Base-by-base conservation (phyloP, 2,888 invertebrate genomes). In the Merodon equestris region DNA sequence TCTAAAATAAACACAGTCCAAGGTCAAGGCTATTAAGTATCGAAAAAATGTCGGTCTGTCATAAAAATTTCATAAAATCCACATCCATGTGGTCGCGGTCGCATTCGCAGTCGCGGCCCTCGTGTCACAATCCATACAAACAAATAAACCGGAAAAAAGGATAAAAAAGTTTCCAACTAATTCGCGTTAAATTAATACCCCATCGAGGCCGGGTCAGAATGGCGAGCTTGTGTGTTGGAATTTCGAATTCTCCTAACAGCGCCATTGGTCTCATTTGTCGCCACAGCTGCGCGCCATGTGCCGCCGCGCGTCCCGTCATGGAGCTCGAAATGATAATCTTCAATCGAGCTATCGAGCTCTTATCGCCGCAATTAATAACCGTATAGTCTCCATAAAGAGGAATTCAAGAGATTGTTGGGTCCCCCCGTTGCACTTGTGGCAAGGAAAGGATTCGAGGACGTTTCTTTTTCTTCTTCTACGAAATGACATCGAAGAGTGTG, bases 351-450 rank as follows among this genome's bases (percentile, higher is more conserved):
- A 27, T 27, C 27, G 27, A 73, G 48, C 77, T 77, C 77, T 77
- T 72, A 73, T 77, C 77, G 77, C 61, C 47, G 77, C 71, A 77
- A 77, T 77, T 77, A 77, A 77, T 77, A 67, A 77, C 73, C 63
- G 54, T 57, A 67, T 57, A 63, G 61, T 61, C 67, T 19, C 72
- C 60, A 76, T 76, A 76, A 76, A 76, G 60, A 66, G 76, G 76
- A 76, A 76, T 76, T 76, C 61, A 76, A 76, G 72, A 72, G 72
- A 66, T 66, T 66, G 40, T 40, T 40, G 10, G 12, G 27, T 17
- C 4, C 15, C 34, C 40, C 15, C 40, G 50, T 47, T 67, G 67
- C 66, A 77, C 57, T 72, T 66, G 64, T 77, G 57, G 42, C 66
- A 56, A 61, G 54, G 27, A 27, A 27, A 27, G 2, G 27, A 7